Percentiles rank a stretch among this genome's conserved stretches.
Evolutionary conservation across 2,797 vertebrate species (phyloP).

Genomic region (Thalassophryne amazonica): DNA sequence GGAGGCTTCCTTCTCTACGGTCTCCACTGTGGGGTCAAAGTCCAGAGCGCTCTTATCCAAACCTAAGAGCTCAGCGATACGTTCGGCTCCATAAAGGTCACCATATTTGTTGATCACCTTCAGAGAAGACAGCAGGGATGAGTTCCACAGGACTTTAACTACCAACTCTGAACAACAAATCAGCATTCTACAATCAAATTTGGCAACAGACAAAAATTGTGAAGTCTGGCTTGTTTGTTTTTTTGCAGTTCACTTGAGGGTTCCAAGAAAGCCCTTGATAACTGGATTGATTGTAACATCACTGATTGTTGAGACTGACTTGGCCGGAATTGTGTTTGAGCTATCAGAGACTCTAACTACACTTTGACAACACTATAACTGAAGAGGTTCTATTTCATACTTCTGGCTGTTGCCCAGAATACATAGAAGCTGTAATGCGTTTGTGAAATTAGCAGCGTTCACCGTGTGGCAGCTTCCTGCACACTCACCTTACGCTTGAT

Average conservation of each 20-base stretch:
- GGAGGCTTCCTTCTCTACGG: slow-evolving; percentile 87
- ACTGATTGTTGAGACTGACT: too few species aligned
- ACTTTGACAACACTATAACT: too few species aligned
- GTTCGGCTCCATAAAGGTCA: slow-evolving; percentile 93
- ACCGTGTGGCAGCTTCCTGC: background rate
- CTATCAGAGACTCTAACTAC: too few species aligned
- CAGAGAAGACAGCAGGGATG: background rate
- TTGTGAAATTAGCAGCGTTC: too few species aligned
- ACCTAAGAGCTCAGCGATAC: slow-evolving; percentile 95
- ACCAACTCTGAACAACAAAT: background rate
- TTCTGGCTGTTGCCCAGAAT: too few species aligned
- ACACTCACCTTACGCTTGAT: slow-evolving; percentile 93
- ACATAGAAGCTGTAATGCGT: too few species aligned
- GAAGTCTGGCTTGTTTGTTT: too few species aligned
- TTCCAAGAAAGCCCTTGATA: background rate
- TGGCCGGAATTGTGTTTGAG: too few species aligned
- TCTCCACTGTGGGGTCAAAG: slow-evolving; percentile 93
- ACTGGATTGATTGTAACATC: background rate
- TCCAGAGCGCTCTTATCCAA: slow-evolving; percentile 96
- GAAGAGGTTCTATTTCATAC: too few species aligned
- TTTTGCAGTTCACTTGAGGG: too few species aligned
- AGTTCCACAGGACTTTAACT: background rate
- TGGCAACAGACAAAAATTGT: background rate
- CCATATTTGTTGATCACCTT: slow-evolving; percentile 99
- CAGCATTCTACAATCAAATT: background rate